These are phyloP conservation scores for Nothobranchius kuhntae DNA, from an alignment of 2,113 vertebrate genomes.

Conservation along the genomic window DNA sequence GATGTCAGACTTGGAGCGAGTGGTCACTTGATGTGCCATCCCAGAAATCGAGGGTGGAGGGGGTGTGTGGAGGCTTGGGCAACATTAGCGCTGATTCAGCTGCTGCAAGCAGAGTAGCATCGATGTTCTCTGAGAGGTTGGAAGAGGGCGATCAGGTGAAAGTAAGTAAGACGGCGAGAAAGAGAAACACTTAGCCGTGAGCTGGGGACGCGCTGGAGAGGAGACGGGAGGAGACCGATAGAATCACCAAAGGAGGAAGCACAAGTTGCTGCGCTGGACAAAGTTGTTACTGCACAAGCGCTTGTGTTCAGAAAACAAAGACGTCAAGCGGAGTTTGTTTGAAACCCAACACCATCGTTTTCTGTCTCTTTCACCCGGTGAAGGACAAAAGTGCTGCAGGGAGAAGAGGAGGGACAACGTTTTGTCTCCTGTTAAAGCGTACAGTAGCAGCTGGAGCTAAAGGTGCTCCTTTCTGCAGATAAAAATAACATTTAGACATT, in stretches of 20 bases:
- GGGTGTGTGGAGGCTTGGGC: conserved; percentile 18
- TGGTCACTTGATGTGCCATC: conserved; percentile 55
- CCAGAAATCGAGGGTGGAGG: conserved; percentile 16
- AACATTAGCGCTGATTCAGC: conserved; percentile 71
- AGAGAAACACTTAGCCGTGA: conserved; percentile 21
- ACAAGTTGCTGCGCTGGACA: conserved; percentile 39
- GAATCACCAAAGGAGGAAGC: conserved; percentile 41
- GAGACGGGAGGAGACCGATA: conserved; percentile 37
- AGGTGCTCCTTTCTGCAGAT: conserved; percentile 4
- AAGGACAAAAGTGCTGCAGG: conserved; percentile 66
- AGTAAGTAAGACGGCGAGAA: conserved; percentile 45
- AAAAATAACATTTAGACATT: conserved; percentile 5
- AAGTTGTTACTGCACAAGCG: conserved; percentile 29
- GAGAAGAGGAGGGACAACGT: conserved; percentile 48
- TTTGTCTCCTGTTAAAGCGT: conserved; percentile 46
- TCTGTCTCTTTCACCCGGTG: conserved; percentile 60
- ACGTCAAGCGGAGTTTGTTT: conserved; percentile 21
- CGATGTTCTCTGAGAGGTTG: conserved; percentile 64
- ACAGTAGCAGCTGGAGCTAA: conserved; percentile 22
- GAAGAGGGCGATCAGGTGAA: conserved; percentile 43
- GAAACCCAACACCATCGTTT: conserved; percentile 67
- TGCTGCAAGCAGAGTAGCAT: conserved; percentile 57
- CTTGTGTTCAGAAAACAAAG: conserved; percentile 29
- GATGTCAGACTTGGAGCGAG: conserved; percentile 54
- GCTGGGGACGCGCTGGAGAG: conserved; percentile 25